Percentiles rank a stretch among this genome's conserved stretches.
Conservation (phyloP, 1,140 invertebrate species). For the Temnothorax nylanderi region DNA sequence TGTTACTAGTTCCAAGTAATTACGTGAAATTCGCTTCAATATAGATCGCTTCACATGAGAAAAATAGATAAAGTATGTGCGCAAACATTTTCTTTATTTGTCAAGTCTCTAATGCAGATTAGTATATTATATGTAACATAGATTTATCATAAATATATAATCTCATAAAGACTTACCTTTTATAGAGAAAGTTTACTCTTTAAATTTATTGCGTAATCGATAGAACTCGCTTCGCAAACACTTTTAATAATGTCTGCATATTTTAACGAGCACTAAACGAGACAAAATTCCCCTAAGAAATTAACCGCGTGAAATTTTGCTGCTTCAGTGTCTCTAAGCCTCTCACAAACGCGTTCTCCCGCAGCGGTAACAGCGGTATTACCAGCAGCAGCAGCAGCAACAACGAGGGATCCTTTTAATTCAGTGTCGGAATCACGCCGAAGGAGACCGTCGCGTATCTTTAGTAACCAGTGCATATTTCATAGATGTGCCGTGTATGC, state of each 20-base stretch:
- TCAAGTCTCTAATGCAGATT: not conserved
- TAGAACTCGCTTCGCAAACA: not conserved
- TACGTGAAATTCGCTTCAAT: not conserved
- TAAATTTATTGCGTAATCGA: not conserved
- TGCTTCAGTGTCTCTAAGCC: conserved; percentile 27
- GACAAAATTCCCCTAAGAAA: conserved; percentile 33
- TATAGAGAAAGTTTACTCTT: not conserved
- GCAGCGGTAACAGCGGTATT: not conserved
- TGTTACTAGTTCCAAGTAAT: not conserved
- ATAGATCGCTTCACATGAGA: not conserved
- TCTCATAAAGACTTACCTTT: not conserved
- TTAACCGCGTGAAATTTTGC: conserved; percentile 44
- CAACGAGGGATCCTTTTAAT: conserved; percentile 43
- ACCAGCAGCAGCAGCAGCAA: not conserved
- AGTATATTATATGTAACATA: not conserved
- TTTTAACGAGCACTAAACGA: not conserved
- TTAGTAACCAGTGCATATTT: conserved; percentile 74
- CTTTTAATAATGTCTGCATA: not conserved
- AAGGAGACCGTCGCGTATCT: conserved; percentile 46
- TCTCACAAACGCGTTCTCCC: conserved; percentile 38
- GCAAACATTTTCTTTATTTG: not conserved
- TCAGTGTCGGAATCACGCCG: conserved; percentile 36
- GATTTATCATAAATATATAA: not conserved
- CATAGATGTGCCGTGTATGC: conserved; percentile 73
- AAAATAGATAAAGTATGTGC: not conserved